Evolutionary conservation across 2,797 vertebrate species (phyloP), one percentile per base, ranked within the genome.

Genomic region (Ctenochaetus hawaiiensis): DNA sequence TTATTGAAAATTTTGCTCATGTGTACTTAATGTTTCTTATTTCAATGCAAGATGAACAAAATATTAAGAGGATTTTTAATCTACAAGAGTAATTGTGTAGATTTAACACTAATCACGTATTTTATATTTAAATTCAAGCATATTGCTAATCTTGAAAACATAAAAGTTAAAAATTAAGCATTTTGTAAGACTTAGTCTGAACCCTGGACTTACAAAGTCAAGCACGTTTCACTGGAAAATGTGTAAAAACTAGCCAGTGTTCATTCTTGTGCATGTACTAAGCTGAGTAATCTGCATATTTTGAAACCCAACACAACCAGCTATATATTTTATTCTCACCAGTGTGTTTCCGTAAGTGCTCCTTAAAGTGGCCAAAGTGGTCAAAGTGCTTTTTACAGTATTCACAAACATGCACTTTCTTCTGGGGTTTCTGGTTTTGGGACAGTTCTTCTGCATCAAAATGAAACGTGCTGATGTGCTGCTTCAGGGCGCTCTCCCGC

Each of bases 341-440:
- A 78, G 98, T 99, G 91, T 99, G 98, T 77, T 99, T 99, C 68
- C 98, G 94, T 67, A 99, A 93, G 79, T 99, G 98, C 76, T 99
- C 98, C 94, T 99, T 99, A 93, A 99, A 99, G 91, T 99, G 98
- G n/a, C 98, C 98, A 16, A 99, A 99, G 90, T 99, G 98, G 83
- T 99, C 97, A 86, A 99, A 99, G 85, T 98, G 96, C 86, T 99
- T 99, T 48, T 97, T 96, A 82, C 98, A 99, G 89, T 98, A 99
- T 88, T 98, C 97, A 92, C 98, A 99, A 77, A 98, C 88, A 8
- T 99, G 98, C 86, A 99, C 97, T 93, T 97, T 99, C 94, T 99
- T 99, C 90, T 96, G 96, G 72, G 96, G 95, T 83, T 96, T 97
- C 87, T 97, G 97, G 86, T 96, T 96, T 83, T 93, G 97, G 79